These are phyloP conservation scores for Sebastes alutus DNA, from an alignment of 2,797 vertebrate genomes.

Conservation along the genomic window DNA sequence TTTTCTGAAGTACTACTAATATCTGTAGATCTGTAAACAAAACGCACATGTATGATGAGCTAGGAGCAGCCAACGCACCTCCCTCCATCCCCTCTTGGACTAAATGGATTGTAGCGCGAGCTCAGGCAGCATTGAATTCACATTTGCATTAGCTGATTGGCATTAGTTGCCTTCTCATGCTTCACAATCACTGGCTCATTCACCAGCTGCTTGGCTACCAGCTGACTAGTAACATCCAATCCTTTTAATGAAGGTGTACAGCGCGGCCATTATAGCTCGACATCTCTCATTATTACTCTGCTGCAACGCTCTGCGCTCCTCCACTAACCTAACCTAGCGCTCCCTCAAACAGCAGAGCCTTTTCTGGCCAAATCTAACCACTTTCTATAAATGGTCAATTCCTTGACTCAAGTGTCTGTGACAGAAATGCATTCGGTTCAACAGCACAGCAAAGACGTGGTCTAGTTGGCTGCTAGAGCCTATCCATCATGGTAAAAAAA, in stretches of 20 bases:
- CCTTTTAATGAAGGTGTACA: background rate
- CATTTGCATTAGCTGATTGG: background rate
- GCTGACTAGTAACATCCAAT: constrained; percentile 4
- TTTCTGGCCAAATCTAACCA: background rate
- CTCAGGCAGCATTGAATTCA: background rate
- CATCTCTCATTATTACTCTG: background rate
- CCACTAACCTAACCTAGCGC: background rate
- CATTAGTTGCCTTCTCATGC: background rate
- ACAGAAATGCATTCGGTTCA: background rate
- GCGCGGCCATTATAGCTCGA: background rate
- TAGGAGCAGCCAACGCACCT: background rate
- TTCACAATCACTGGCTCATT: background rate
- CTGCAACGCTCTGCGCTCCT: background rate
- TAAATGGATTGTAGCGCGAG: background rate
- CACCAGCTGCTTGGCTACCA: background rate
- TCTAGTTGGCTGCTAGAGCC: background rate
- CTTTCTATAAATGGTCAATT: background rate
- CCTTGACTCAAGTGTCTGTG: background rate
- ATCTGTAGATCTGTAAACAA: background rate
- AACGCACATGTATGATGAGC: background rate
- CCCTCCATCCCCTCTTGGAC: background rate
- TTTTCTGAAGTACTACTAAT: background rate
- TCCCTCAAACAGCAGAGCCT: background rate
- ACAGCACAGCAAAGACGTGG: background rate
- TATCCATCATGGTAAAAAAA: background rate